Evolutionary conservation across 2,797 vertebrate genomes (phyloP), one percentile per base, ranked within the genome.

Genomic region (Brachymystax lenok): DNA sequence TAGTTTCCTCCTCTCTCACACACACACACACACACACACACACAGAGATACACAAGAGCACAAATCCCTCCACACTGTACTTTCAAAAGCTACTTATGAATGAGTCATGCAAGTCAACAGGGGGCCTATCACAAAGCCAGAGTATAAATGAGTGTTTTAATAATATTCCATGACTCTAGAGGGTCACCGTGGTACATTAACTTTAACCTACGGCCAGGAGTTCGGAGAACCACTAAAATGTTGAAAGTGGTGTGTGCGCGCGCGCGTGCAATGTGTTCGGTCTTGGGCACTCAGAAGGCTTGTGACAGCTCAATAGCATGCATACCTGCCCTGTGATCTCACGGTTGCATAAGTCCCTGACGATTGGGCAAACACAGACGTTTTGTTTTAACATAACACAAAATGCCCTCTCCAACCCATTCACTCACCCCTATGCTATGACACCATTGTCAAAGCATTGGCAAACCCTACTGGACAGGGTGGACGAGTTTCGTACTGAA

Each of bases 401-500:
- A 70, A 75, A 12, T 14, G 33, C 33, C 21, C 21, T 24, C 33
- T 28, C 5, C 28, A 35, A 61, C 12, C 30, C 28, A 56, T 5
- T 50, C 35, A 51, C 12, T 35, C 0, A 5, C 30, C 72, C 66
- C 27, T 16, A 28, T 21, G 79, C 72, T 80, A 73, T 79, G 77
- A 86, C 82, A 81, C 76, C 79, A 30, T 12, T 67, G 83, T 82
- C 73, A 79, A 83, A 85, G 46, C 14, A 81, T 76, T 59, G 67
- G 2, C 61, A 40, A 77, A 75, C 5, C 0, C 14, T 73, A 80
- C n/a, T 5, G 13, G 40, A 74, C 73, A 74, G 82, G 89, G 90
- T 1, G 87, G 87, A 77, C 82, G 81, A 83, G 76, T 89, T 87
- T 91, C 85, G 87, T 71, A 69, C 12, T 40, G 69, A 69, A 79